Base-by-base conservation (phyloP, 2,113 vertebrate genomes). In the Brachypteracias leptosomus region DNA sequence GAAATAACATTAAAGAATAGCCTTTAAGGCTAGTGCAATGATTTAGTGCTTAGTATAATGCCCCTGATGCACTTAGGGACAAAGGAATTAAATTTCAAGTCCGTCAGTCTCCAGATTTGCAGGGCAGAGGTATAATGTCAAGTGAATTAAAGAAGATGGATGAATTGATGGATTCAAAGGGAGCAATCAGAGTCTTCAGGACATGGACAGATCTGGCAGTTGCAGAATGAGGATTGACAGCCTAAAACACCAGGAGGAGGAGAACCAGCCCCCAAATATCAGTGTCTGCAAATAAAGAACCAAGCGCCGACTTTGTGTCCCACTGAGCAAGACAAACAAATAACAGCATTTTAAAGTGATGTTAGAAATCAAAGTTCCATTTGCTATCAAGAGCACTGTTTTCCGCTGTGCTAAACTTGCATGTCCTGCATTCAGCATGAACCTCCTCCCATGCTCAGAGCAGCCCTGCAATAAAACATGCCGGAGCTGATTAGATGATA, bases 101-200 rank as follows among this genome's bases (percentile, higher is more conserved):
- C 94, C 0, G 52, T 92, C 88, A 73, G 89, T 73, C 94, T 93
- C 85, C 88, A 88, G 66, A 58, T 85, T 73, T 83, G 42, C 78
- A 66, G 51, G 33, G 78, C 40, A 81, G 71, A 85, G 51, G 55
- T 58, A 73, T 46, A 96, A 96, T 86, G 87, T 87, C 94, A 97
- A 90, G 55, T 28, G 78, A 94, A 94, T 96, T 93, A 95, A 88
- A 85, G 78, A 47, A 83, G 93, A 93, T 55, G 13, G 84, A 95
- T 78, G 78, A 94, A 47, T 20, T 94, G 91, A 74, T 63, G 42
- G 91, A 94, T 95, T 90, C 78, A 80, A 52, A 95, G 49, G 73
- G 54, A 91, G 66, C 91, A 40, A 68, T 73, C 81, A 35, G 10
- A 88, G 59, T 33, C 44, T 62, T 33, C 26, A 49, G 62, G 80